These are phyloP conservation scores for Stenolophus ochropezus DNA, from an alignment of 2,888 invertebrate species.

Conservation along the genomic window DNA sequence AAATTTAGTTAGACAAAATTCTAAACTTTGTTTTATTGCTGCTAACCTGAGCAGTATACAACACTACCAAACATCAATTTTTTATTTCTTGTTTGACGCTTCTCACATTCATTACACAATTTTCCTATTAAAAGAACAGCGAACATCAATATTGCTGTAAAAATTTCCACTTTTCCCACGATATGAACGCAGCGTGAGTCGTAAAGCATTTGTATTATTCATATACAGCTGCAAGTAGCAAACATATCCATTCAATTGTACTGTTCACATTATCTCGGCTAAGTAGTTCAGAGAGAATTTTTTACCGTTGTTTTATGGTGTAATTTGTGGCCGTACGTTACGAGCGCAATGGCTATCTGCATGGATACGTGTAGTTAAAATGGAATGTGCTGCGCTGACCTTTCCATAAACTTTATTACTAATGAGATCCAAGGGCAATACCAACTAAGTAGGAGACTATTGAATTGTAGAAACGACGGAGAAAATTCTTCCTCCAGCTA, in stretches of 20 bases:
- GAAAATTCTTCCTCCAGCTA: background rate
- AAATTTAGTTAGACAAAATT: too few relatives aligned
- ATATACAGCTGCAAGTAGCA: constrained; percentile 6
- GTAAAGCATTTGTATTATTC: constrained; percentile 15
- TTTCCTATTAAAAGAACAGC: background rate
- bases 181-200: background rate
- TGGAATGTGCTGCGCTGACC: constrained; percentile 32
- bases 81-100: background rate
- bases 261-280: background rate
- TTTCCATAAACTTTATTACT: constrained; percentile 25
- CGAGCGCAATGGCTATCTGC: background rate
- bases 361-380: constrained; percentile 23
- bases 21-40: too few relatives aligned
- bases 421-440: constrained; percentile 19
- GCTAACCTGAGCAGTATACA: too few relatives aligned
- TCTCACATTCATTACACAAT: background rate
- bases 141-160: background rate
- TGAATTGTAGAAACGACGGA: background rate
- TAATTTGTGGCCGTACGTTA: constrained; percentile 7
- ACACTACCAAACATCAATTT: too few relatives aligned
- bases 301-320: constrained; percentile 27
- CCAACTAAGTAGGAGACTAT: constrained; percentile 27
- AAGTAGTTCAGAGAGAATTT: constrained; percentile 22
- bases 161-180: background rate
- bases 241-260: constrained; percentile 6